A percentile compares a stretch with the other conserved stretches of the same genome.
These are phyloP conservation scores for Emydura subglobosa DNA, from an alignment of 2,113 vertebrate species.

Conservation along the genomic window DNA sequence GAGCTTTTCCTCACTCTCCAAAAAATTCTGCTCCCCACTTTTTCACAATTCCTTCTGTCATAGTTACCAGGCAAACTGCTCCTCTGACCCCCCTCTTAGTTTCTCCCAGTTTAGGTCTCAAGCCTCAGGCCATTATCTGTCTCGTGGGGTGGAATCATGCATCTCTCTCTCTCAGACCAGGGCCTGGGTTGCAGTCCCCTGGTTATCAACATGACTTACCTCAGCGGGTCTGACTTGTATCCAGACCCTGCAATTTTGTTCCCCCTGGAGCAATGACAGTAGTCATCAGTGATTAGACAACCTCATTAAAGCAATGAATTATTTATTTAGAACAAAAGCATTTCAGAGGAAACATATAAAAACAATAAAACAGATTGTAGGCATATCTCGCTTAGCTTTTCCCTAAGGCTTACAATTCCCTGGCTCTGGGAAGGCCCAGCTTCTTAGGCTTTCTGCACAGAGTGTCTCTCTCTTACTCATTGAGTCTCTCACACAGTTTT, in stretches of 20 bases:
- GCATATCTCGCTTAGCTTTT: too few species aligned
- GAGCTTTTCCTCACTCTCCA: not conserved
- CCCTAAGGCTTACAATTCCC: not conserved
- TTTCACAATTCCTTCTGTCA: not conserved
- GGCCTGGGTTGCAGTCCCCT: not conserved
- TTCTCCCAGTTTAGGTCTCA: not conserved
- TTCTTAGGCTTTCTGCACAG: not conserved
- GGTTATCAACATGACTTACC: not conserved
- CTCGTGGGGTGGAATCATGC: not conserved
- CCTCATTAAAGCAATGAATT: not conserved
- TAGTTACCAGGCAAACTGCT: not conserved
- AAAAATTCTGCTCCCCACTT: not conserved
- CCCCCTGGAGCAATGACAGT: not conserved
- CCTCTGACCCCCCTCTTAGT: not conserved
- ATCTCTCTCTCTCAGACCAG: not conserved
- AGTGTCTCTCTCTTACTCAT: not conserved
- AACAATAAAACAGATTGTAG: not conserved
- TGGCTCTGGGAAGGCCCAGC: not conserved
- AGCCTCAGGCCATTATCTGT: not conserved
- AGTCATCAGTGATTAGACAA: not conserved
- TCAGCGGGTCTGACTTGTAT: not conserved
- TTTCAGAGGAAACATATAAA: not conserved
- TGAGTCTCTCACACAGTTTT: accelerated
- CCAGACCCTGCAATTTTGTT: not conserved
- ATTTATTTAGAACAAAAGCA: not conserved